Percentiles rank a stretch among this genome's conserved stretches.
These are phyloP conservation scores for Phytoseiulus persimilis DNA, from an alignment of 2,888 invertebrate genomes.

Conservation along the genomic window DNA sequence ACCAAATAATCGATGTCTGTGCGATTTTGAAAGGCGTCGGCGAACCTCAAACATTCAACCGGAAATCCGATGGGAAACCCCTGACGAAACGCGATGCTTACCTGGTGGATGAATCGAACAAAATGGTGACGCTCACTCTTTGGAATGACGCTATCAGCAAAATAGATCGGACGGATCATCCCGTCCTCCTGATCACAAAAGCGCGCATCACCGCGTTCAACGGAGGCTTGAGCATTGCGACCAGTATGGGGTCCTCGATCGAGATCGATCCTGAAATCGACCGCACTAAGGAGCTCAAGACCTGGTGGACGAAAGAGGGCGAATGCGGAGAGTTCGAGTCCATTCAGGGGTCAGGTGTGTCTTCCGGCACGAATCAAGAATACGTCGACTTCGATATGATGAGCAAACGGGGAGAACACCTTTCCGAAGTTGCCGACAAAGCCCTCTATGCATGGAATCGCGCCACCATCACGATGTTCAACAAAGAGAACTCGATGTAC, in stretches of 20 bases:
- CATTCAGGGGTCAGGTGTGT: constrained; percentile 43
- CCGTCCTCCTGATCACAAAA: constrained; percentile 52
- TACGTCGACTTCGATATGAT: constrained; percentile 39
- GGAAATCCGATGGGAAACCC: constrained; percentile 68
- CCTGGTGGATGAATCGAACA: constrained; percentile 73
- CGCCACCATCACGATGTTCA: constrained; percentile 68
- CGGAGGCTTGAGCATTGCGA: constrained; percentile 44
- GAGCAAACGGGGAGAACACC: constrained; percentile 11
- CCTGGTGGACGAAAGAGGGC: constrained; percentile 26
- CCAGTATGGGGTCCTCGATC: constrained; percentile 18
- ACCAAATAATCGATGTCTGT: constrained; percentile 65
- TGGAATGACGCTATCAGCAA: constrained; percentile 64
- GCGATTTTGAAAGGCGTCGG: constrained; percentile 69
- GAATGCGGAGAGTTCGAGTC: constrained; percentile 12
- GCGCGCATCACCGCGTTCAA: constrained; percentile 54
- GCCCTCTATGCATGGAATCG: constrained; percentile 72
- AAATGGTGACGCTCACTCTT: constrained; percentile 68
- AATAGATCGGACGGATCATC: neutral
- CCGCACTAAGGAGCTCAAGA: constrained; percentile 47
- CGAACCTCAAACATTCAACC: constrained; percentile 65
- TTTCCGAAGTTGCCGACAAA: constrained; percentile 57
- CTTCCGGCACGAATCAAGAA: neutral
- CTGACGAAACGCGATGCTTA: constrained; percentile 78
- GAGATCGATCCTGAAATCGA: constrained; percentile 56
- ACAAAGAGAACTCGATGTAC: constrained; percentile 75